Evolutionary conservation across 2,888 invertebrate species (phyloP).

Genomic region (Ligdia adustata): DNA sequence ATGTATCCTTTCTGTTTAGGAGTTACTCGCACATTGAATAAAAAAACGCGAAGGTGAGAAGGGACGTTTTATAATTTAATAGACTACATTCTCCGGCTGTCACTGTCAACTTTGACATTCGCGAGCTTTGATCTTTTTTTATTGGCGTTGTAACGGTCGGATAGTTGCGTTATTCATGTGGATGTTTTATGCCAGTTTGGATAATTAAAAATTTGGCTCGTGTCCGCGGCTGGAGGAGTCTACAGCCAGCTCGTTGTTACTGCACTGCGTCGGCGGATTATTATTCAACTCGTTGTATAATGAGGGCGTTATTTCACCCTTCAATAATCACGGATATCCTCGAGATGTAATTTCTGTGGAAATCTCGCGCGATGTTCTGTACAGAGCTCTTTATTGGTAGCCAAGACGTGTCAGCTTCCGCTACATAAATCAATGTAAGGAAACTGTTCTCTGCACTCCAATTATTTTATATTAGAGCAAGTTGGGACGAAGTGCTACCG

Average conservation of each 20-base stretch:
- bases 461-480: background rate
- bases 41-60: slow-evolving; percentile 70
- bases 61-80: slow-evolving; percentile 71
- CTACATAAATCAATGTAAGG: slow-evolving; percentile 14
- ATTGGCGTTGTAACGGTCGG: slow-evolving; percentile 14
- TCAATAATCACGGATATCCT: slow-evolving; percentile 40
- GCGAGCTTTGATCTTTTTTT: slow-evolving; percentile 43
- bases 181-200: slow-evolving; percentile 50
- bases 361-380: slow-evolving; percentile 33
- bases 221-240: background rate
- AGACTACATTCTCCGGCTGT: slow-evolving; percentile 53
- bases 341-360: slow-evolving; percentile 35
- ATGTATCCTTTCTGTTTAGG: slow-evolving; percentile 78
- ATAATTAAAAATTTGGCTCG: slow-evolving; percentile 68
- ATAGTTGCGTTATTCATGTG: slow-evolving; percentile 39
- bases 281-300: slow-evolving; percentile 49
- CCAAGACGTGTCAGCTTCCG: slow-evolving; percentile 22
- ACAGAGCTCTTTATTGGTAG: slow-evolving; percentile 32
- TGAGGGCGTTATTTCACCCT: slow-evolving; percentile 52
- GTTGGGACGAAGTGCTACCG: too few species aligned
- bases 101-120: slow-evolving; percentile 58
- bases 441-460: background rate
- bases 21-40: slow-evolving; percentile 68
- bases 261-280: slow-evolving; percentile 59
- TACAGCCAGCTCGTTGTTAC: slow-evolving; percentile 44